Percentiles rank a stretch among this genome's conserved stretches.
Conservation (phyloP, 2,888 invertebrate species). For the Cheilosia vernalis region DNA sequence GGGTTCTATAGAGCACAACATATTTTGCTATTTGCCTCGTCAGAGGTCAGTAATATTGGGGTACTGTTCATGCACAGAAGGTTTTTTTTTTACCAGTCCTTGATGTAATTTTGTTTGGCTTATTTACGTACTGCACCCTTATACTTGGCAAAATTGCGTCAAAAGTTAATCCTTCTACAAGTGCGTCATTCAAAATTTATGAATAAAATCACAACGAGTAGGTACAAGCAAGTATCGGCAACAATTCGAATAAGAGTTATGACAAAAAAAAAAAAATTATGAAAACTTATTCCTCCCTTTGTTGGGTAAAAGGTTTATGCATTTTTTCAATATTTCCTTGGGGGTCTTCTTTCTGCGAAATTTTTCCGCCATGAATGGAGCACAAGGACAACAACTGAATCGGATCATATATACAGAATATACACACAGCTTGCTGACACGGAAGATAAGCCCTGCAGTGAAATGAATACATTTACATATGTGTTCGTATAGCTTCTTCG, state of each 20-base stretch:
- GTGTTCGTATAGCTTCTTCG: slow-evolving; percentile 9
- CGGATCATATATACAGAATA: slow-evolving; percentile 20
- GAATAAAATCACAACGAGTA: slow-evolving; percentile 38
- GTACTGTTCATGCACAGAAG: slow-evolving; percentile 9
- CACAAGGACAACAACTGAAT: slow-evolving; percentile 41
- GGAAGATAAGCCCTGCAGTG: slow-evolving; percentile 54
- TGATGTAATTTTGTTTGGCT: not conserved
- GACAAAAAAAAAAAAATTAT: slow-evolving; percentile 1
- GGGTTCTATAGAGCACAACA: not conserved
- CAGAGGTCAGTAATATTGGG: slow-evolving; percentile 44
- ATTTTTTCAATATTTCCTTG: slow-evolving; percentile 21
- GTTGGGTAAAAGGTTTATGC: slow-evolving; percentile 37
- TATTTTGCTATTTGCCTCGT: not conserved
- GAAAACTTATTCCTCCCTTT: slow-evolving; percentile 4
- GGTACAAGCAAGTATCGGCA: slow-evolving; percentile 33
- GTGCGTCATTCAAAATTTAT: slow-evolving; percentile 35
- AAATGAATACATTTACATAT: slow-evolving; percentile 41
- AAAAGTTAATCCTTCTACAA: slow-evolving; percentile 17
- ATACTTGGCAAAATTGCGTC: too few species aligned
- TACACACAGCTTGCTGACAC: slow-evolving; percentile 44
- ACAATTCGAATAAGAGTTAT: slow-evolving; percentile 27
- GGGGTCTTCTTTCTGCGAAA: slow-evolving; percentile 27
- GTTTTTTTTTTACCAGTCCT: not conserved
- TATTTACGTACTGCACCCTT: slow-evolving; percentile 4
- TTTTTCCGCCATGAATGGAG: slow-evolving; percentile 41